Evolutionary conservation across 2,888 invertebrate species (phyloP).

Genomic region (Scaptomyza polygonia): DNA sequence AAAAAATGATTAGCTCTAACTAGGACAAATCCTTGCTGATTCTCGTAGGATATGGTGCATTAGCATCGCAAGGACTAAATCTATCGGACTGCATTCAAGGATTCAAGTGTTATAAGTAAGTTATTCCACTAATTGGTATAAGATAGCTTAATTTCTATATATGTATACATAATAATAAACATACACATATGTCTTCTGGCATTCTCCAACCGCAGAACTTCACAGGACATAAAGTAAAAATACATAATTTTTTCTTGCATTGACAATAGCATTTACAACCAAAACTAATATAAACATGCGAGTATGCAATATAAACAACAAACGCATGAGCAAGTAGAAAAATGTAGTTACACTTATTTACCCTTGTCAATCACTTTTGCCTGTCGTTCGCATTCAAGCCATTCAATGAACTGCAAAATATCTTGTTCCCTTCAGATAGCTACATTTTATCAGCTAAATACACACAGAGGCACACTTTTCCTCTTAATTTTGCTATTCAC

Average conservation of each 20-base stretch:
- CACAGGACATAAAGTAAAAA: too few relatives aligned
- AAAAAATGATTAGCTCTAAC: too few relatives aligned
- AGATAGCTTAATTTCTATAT: too few relatives aligned
- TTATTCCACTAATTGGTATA: too few relatives aligned
- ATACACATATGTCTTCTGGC: too few relatives aligned
- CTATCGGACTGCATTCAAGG: too few relatives aligned
- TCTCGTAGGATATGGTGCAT: too few relatives aligned
- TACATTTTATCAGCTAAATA: constrained; percentile 36
- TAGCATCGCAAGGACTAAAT: too few relatives aligned
- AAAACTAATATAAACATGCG: neutral
- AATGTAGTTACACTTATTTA: constrained; percentile 39
- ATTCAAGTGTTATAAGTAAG: too few relatives aligned
- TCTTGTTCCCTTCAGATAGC: constrained; percentile 43
- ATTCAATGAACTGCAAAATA: constrained; percentile 58
- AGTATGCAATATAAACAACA: constrained; percentile 2
- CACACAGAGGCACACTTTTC: constrained; percentile 27
- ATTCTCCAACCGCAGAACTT: too few relatives aligned
- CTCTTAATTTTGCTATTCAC: constrained; percentile 51
- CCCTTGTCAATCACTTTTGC: constrained; percentile 58
- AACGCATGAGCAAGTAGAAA: constrained; percentile 1
- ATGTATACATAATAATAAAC: too few relatives aligned
- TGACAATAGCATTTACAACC: neutral
- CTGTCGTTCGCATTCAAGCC: constrained; percentile 13
- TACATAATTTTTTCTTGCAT: neutral
- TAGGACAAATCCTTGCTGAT: too few relatives aligned